These are phyloP conservation scores for Myripristis jacobus DNA, from an alignment of 2,797 vertebrate species.

Conservation along the genomic window DNA sequence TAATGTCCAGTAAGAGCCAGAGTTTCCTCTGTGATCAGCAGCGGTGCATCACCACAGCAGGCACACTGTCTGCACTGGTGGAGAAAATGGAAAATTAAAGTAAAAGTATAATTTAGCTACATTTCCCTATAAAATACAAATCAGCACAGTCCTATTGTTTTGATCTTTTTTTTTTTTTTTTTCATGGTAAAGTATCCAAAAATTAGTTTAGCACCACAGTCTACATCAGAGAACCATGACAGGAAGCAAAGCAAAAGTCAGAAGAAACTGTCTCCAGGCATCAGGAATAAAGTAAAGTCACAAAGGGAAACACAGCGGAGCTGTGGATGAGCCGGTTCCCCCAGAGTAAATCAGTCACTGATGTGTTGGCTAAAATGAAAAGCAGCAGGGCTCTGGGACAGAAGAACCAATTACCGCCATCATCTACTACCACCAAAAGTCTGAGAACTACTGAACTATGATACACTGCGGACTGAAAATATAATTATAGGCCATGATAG, in stretches of 20 bases:
- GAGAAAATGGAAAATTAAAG: conserved; percentile 13
- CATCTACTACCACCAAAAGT: no score
- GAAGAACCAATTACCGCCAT: no score
- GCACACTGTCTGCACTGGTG: not conserved
- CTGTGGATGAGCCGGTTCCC: not conserved
- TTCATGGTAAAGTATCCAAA: conserved; percentile 23
- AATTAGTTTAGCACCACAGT: conserved; percentile 12
- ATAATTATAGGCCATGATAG: not conserved
- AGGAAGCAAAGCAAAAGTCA: conserved; percentile 14
- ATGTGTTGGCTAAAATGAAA: no score
- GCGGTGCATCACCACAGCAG: conserved; percentile 1
- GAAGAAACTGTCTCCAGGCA: conserved; percentile 39
- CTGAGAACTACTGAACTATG: not conserved
- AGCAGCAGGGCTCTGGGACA: no score
- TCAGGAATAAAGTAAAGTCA: not conserved
- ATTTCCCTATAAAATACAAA: conserved; percentile 8
- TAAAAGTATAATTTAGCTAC: conserved; percentile 10
- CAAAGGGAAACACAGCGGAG: not conserved
- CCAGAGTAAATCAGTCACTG: no score
- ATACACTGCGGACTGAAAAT: not conserved
- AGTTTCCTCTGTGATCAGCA: conserved; percentile 23
- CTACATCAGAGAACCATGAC: conserved; percentile 19
- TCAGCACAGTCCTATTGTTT: conserved; percentile 10
- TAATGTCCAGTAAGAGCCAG: conserved; percentile 12
- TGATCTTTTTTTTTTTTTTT: conserved; percentile 36